Evolutionary conservation across 2,113 vertebrate species (phyloP), one percentile per base, ranked within the genome.

Genomic region (Bufo gargarizans): DNA sequence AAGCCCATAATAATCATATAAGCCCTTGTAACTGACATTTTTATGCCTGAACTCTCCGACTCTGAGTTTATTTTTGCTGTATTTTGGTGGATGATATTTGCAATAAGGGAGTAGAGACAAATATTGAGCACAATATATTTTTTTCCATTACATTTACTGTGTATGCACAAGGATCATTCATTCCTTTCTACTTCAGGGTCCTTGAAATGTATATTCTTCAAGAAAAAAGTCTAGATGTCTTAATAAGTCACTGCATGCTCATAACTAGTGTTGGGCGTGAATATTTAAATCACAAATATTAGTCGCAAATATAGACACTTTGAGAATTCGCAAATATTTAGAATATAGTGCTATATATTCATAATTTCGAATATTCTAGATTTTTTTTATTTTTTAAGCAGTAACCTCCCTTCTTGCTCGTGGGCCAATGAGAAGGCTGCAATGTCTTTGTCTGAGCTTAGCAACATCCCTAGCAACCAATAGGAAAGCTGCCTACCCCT

Each of bases 181-280:
- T 22, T 56, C 50, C 72, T 76, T 76, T 76, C 45, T 76, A 58
- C 22, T 80, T 58, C 12, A 12, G 50, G 6, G 53, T 11, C 77
- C 59, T 80, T 80, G 11, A 80, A 80, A 58, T 78, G n/a, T 80
- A 33, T 80, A 61, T 79, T 79, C 53, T 22, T 79, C n/a, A 81
- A 55, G 78, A 61, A 61, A 78, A 56, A 12, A 78, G 55, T 13
- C 11, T 22, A 3, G 50, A 56, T 50, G 50, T 78, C 50, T 78
- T 78, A 53, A n/a, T 53, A 78, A 78, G 50, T 78, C 12, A 22
- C 56, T 22, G 77, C 11, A 56, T 22, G 33, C 33, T 33, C 33
- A 33, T 33, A 33, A 33, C 33, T 33, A 33, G 33, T 33, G 33
- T 33, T 33, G 33, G 33, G 33, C 33, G 33, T 1, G 33, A 33